phyloP scores from a whole-genome alignment of 2,113 vertebrate genomes.

The Gallinago jamesoni region DNA sequence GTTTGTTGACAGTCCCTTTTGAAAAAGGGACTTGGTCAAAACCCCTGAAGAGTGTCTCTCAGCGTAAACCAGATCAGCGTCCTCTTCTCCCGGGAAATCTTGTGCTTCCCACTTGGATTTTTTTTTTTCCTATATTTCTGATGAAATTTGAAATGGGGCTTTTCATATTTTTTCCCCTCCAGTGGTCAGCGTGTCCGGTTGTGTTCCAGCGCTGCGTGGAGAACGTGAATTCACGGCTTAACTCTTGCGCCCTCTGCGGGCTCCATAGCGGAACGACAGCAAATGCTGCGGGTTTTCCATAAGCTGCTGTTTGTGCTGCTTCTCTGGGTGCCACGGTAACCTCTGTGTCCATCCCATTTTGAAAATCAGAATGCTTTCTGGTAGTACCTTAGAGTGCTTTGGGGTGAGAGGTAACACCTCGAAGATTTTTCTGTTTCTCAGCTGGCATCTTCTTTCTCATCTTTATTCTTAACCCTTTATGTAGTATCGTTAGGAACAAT shows the following conservation, averaged over 20 bases:
- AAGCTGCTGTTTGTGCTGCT: not conserved
- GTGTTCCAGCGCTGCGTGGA: not conserved
- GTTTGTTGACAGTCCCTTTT: not conserved
- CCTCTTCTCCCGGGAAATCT: fast-evolving
- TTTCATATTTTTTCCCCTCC: not conserved
- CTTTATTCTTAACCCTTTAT: not conserved
- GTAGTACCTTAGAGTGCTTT: fast-evolving
- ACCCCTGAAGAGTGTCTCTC: fast-evolving
- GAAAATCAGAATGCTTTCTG: fast-evolving
- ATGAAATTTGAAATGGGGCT: not conserved
- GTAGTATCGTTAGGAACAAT: not conserved
- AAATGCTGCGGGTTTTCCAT: not conserved
- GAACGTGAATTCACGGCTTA: not conserved
- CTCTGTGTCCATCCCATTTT: fast-evolving
- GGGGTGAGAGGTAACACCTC: too few relatives aligned
- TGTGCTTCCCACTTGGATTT: not conserved
- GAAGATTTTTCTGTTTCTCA: not conserved
- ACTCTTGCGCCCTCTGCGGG: conserved; percentile 56
- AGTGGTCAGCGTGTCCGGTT: fast-evolving
- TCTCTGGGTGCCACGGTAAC: not conserved
- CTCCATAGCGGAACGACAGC: not conserved
- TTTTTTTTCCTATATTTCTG: not conserved
- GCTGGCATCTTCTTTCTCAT: not conserved
- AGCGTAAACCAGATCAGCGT: fast-evolving
- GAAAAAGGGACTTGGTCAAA: fast-evolving